Conservation (phyloP, 2,113 vertebrate genomes). For the Neopipo cinnamomea region DNA sequence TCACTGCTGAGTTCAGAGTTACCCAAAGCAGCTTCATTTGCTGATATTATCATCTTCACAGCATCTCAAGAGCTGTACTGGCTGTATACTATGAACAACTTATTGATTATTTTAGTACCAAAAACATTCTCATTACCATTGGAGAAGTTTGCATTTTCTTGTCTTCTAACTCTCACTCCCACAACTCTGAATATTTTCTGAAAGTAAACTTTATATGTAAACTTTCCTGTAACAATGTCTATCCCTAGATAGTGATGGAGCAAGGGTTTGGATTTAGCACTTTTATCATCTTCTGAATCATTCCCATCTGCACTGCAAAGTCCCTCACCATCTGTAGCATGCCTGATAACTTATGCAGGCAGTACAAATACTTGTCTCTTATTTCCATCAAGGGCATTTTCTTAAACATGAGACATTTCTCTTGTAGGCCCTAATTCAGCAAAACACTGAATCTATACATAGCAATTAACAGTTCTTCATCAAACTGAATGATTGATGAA, state of each 20-base stretch:
- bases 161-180: neutral
- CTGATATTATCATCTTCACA: neutral
- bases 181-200: neutral
- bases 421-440: neutral
- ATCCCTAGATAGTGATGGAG: conserved; percentile 3
- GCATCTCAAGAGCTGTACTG: neutral
- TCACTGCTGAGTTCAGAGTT: neutral
- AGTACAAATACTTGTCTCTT: conserved; percentile 1
- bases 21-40: neutral
- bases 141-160: neutral
- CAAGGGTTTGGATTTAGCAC: conserved; percentile 47
- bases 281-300: conserved; percentile 53
- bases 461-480: neutral
- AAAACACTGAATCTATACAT: neutral
- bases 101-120: neutral
- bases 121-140: neutral
- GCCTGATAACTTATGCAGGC: conserved; percentile 21
- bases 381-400: neutral
- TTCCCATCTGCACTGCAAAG: conserved; percentile 53
- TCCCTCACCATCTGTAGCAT: conserved; percentile 53
- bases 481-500: neutral
- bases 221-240: conserved; percentile 17
- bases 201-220: conserved; percentile 42
- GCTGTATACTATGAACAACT: neutral
- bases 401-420: neutral